These are phyloP conservation scores for Glossosoma conforme DNA, from an alignment of 1,140 invertebrate species.

Conservation along the genomic window DNA sequence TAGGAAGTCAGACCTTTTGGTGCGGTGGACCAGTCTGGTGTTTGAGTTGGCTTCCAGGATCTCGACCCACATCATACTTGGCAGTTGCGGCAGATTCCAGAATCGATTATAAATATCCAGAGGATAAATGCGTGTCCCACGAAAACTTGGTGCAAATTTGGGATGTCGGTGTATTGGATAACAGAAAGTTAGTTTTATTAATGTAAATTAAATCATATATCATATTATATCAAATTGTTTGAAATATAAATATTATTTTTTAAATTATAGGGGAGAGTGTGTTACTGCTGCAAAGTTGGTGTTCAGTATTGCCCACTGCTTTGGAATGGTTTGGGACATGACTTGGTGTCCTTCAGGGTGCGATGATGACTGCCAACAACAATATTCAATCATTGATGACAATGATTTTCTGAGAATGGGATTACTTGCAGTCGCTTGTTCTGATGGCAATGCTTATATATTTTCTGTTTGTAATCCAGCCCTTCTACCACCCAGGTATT, in stretches of 20 bases:
- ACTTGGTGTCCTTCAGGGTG: slow-evolving; percentile 74
- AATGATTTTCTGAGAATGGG: slow-evolving; percentile 53
- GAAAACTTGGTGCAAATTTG: slow-evolving; percentile 57
- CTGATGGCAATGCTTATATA: slow-evolving; percentile 57
- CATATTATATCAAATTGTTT: slow-evolving; percentile 23
- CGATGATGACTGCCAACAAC: slow-evolving; percentile 41
- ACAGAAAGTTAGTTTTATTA: slow-evolving; percentile 29
- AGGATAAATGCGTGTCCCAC: slow-evolving; percentile 39
- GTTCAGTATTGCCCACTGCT: slow-evolving; percentile 57
- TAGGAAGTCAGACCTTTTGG: slow-evolving; percentile 46
- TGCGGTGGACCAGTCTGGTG: slow-evolving; percentile 58
- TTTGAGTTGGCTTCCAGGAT: slow-evolving; percentile 53
- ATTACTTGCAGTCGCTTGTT: slow-evolving; percentile 63
- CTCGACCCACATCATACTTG: slow-evolving; percentile 47
- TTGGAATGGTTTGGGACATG: slow-evolving; percentile 63
- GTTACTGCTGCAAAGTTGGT: slow-evolving; percentile 38
- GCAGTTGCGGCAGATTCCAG: slow-evolving; percentile 49
- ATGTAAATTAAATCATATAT: slow-evolving; percentile 12
- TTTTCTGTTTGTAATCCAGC: slow-evolving; percentile 57
- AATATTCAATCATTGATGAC: too few relatives aligned
- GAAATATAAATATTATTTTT: background rate
- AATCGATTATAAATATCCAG: slow-evolving; percentile 42
- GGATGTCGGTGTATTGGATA: slow-evolving; percentile 47
- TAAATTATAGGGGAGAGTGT: slow-evolving; percentile 14
- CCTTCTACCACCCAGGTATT: slow-evolving; percentile 17